phyloP scores from a whole-genome alignment of 2,113 vertebrate genomes.

The Heteronetta atricapilla region DNA sequence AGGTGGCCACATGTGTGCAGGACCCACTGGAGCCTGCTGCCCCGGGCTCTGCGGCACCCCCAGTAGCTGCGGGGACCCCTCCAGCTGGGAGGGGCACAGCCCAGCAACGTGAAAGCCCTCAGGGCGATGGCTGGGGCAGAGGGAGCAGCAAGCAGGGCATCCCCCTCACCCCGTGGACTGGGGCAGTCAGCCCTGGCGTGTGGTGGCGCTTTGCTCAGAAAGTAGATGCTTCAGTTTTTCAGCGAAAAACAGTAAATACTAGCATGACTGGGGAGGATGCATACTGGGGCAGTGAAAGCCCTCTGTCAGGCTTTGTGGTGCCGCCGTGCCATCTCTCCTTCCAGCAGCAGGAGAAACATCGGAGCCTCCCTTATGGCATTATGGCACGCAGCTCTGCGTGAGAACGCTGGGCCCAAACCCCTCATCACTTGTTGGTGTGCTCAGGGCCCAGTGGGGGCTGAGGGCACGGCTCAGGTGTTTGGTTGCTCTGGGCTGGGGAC shows the following conservation, averaged over 20 bases:
- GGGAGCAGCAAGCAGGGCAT: accelerated
- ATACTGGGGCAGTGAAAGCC: too few species aligned
- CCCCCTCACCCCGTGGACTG: accelerated
- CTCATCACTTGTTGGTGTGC: background rate
- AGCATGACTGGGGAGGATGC: accelerated
- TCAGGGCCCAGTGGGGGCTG: background rate
- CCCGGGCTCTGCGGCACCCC: background rate
- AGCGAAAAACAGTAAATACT: background rate
- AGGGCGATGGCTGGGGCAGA: background rate
- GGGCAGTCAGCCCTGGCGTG: too few species aligned
- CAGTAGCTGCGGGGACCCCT: too few species aligned
- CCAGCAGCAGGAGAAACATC: background rate
- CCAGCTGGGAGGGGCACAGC: too few species aligned
- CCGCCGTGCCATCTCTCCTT: accelerated
- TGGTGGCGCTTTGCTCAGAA: background rate
- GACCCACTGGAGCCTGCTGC: accelerated
- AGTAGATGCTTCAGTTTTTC: too few species aligned
- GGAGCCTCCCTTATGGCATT: background rate
- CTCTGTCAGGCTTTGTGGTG: background rate
- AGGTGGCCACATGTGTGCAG: accelerated
- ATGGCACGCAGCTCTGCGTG: accelerated
- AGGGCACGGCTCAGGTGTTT: accelerated
- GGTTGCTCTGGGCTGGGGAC: too few species aligned
- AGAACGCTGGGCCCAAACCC: background rate
- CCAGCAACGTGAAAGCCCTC: too few species aligned